Conservation (phyloP, 2,797 vertebrate species). For the Tangara arthus region DNA sequence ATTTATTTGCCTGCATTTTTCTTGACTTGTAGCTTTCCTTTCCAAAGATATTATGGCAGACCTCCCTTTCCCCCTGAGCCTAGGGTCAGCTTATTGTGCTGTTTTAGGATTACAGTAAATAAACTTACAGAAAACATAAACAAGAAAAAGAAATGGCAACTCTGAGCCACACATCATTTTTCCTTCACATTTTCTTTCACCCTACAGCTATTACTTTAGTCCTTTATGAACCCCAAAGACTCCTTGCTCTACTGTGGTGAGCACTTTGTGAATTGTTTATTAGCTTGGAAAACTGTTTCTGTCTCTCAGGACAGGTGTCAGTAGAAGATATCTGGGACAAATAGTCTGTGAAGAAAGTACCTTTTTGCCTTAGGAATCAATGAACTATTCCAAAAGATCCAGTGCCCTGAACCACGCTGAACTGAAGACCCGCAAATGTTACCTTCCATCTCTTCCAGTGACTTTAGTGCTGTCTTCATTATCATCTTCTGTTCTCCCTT, state of each 20-base stretch:
- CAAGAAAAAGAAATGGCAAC: background rate
- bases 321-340: background rate
- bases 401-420: background rate
- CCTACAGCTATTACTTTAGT: background rate
- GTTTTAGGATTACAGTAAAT: slow-evolving; percentile 23
- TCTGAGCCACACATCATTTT: background rate
- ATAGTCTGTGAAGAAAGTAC: background rate
- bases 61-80: background rate
- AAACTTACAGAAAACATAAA: background rate
- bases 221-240: slow-evolving; percentile 14
- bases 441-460: slow-evolving; percentile 29
- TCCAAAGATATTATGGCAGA: background rate
- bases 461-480: slow-evolving; percentile 48
- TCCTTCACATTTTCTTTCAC: background rate
- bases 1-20: background rate
- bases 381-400: slow-evolving; percentile 16
- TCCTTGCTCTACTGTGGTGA: background rate
- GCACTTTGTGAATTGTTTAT: slow-evolving; percentile 42
- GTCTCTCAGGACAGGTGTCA: slow-evolving; percentile 4
- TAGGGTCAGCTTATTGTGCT: background rate
- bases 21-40: background rate
- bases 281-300: slow-evolving; percentile 29
- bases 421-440: slow-evolving; percentile 28
- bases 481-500: slow-evolving; percentile 28
- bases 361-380: slow-evolving; percentile 1